Percentiles rank a stretch among this genome's conserved stretches.
Evolutionary conservation across 2,797 vertebrate genomes (phyloP).

Genomic region (Anguilla obscura): DNA sequence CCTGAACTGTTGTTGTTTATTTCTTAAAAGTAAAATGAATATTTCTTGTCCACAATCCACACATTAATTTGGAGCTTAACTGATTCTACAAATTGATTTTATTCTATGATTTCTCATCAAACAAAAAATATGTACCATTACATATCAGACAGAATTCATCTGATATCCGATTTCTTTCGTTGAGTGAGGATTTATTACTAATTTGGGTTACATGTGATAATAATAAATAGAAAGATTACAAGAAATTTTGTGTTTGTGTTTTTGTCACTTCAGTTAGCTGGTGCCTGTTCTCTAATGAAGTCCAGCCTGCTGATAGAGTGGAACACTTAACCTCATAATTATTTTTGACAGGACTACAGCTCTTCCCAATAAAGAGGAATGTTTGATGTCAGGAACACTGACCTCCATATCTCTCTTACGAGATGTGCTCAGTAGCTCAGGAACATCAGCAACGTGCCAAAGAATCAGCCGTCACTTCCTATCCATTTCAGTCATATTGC

Average conservation of each 20-base stretch:
- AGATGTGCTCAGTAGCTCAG: slow-evolving; percentile 4
- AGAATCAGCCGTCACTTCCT: not conserved
- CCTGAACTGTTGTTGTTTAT: not conserved
- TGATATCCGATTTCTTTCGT: not conserved
- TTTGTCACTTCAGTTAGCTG: slow-evolving; percentile 29
- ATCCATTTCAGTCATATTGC: not conserved
- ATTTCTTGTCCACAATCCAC: not conserved
- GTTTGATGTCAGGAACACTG: slow-evolving; percentile 50
- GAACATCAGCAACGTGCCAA: not conserved
- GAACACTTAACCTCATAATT: slow-evolving; percentile 59
- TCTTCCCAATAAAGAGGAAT: slow-evolving; percentile 47
- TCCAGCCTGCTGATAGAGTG: slow-evolving; percentile 40
- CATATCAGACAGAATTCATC: not conserved
- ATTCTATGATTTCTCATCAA: not conserved
- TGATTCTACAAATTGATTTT: not conserved
- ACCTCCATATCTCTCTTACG: not conserved
- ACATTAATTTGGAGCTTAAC: not conserved
- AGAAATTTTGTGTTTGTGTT: not conserved
- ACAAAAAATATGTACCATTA: not conserved
- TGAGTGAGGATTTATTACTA: not conserved
- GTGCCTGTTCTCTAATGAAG: slow-evolving; percentile 39
- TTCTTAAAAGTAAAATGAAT: not conserved
- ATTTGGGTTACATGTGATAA: not conserved
- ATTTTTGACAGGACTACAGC: slow-evolving; percentile 53
- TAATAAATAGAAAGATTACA: not conserved